Conservation (phyloP, 2,797 vertebrate genomes). For the Centropyge bicolor region DNA sequence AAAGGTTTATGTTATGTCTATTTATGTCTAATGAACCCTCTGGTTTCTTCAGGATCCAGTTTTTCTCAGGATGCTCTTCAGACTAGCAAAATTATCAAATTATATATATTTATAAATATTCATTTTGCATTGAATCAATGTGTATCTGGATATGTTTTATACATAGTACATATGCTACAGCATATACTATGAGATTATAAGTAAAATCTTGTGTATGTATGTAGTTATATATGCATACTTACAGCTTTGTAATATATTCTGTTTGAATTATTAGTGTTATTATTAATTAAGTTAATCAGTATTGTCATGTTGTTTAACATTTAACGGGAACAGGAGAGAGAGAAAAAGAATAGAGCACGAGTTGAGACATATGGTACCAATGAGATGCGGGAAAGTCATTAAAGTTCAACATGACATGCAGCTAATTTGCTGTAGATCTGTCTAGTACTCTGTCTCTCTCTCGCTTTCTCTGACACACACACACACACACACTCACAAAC, state of each 20-base stretch:
- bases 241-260: neutral
- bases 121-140: too few relatives aligned
- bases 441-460: constrained; percentile 36
- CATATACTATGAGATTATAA: neutral
- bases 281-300: neutral
- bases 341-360: neutral
- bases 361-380: constrained; percentile 19
- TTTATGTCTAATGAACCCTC: too few relatives aligned
- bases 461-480: constrained; percentile 6
- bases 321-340: neutral
- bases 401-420: constrained; percentile 59
- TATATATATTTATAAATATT: too few relatives aligned
- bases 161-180: too few relatives aligned
- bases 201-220: neutral
- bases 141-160: too few relatives aligned
- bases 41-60: too few relatives aligned
- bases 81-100: too few relatives aligned
- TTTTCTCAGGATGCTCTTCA: too few relatives aligned
- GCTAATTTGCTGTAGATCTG: constrained; percentile 66
- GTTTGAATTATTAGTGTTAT: neutral
- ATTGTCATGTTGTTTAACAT: neutral
- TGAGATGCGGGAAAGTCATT: constrained; percentile 53
- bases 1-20: too few relatives aligned
- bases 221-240: neutral
- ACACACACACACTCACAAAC: constrained; percentile 22